phyloP scores from a whole-genome alignment of 2,113 vertebrate species.

The Athene cunicularia region DNA sequence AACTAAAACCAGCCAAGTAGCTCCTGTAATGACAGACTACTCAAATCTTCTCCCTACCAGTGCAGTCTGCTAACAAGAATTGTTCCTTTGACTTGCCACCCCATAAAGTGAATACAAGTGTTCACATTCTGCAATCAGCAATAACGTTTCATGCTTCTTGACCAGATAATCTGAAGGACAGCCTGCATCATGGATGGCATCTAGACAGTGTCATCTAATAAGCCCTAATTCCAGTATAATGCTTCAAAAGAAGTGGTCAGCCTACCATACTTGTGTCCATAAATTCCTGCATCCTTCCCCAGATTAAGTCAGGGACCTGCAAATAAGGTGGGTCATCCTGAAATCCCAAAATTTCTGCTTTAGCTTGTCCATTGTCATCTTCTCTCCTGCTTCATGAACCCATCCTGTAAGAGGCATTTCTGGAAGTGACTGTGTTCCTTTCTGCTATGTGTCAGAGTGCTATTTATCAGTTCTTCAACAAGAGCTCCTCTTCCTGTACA shows the following conservation, averaged over 20 bases:
- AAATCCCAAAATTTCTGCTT: not conserved
- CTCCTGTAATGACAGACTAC: not conserved
- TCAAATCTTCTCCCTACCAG: not conserved
- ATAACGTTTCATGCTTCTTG: not conserved
- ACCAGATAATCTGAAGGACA: not conserved
- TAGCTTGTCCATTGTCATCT: not conserved
- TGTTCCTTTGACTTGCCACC: not conserved
- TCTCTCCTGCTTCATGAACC: not conserved
- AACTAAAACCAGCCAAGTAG: not conserved
- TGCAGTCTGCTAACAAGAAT: not conserved
- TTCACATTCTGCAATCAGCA: not conserved
- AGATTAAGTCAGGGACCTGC: not conserved
- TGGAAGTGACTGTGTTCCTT: not conserved
- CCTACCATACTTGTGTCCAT: not conserved
- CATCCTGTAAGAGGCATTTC: not conserved
- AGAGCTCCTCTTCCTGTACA: not conserved
- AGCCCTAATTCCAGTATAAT: not conserved
- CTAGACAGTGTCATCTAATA: not conserved
- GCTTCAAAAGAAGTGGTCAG: not conserved
- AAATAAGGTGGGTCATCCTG: not conserved
- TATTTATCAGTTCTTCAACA: not conserved
- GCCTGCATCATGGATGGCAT: not conserved
- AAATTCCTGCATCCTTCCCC: not conserved
- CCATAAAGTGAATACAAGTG: not conserved
- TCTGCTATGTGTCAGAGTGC: not conserved